Evolutionary conservation across 30 jellyfish, hydroid and myxozoan genomes (phyloP).

Genomic region (Calvadosia cruxmelitensis): DNA sequence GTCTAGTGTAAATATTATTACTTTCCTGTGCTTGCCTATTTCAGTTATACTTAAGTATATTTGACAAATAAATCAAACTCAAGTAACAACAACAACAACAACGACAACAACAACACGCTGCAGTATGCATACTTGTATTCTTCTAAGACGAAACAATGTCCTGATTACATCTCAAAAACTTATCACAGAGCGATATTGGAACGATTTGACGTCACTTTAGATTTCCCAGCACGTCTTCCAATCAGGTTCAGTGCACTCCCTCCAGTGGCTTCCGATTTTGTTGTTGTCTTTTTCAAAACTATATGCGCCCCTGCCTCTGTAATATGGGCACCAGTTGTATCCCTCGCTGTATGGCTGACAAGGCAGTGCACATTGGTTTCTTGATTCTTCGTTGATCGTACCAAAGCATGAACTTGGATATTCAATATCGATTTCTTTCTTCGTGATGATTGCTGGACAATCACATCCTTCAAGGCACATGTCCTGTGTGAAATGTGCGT

Average conservation of each 20-base stretch:
- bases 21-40: no score
- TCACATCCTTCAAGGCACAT: conserved; percentile 1
- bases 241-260: background rate
- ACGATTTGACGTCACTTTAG: no score
- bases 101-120: no score
- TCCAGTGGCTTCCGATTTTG: background rate
- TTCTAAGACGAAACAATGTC: no score
- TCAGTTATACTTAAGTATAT: no score
- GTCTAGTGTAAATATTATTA: no score
- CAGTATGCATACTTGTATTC: no score
- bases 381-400: background rate
- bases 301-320: background rate
- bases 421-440: background rate
- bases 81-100: no score
- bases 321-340: background rate
- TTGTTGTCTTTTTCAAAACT: background rate
- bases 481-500: background rate
- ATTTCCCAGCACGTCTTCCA: conserved; percentile 1
- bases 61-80: no score
- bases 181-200: no score
- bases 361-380: background rate
- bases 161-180: no score
- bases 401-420: background rate
- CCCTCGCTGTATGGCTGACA: background rate
- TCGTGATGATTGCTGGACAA: background rate